Evolutionary conservation across 2,888 invertebrate species (phyloP).

Genomic region (Diplazon laetatorius): DNA sequence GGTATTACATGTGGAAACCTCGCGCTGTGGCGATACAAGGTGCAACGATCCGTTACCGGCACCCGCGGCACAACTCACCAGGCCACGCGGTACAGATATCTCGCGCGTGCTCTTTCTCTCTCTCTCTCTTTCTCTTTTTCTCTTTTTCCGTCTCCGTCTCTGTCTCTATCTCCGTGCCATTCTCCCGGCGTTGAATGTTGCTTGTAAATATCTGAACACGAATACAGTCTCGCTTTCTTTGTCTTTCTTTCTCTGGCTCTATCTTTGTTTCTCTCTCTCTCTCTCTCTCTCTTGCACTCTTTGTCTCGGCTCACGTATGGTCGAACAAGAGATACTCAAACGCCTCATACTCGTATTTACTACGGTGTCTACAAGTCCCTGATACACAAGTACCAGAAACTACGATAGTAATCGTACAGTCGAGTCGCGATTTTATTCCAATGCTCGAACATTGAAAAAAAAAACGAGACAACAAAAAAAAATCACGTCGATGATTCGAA

Average conservation of each 20-base stretch:
- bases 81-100: conserved; percentile 51
- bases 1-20: conserved; percentile 53
- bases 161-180: conserved; percentile 1
- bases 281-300: conserved; percentile 24
- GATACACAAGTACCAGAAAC: conserved; percentile 26
- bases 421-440: too few relatives aligned
- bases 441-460: too few relatives aligned
- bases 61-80: conserved; percentile 51
- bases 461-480: too few relatives aligned
- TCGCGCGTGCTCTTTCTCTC: background rate
- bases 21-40: conserved; percentile 50
- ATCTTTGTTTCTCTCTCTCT: conserved; percentile 25
- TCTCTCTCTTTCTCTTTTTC: too few relatives aligned
- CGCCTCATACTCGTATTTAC: conserved; percentile 42
- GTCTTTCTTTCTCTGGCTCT: background rate
- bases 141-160: background rate
- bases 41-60: conserved; percentile 59
- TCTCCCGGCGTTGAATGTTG: conserved; percentile 8
- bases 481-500: too few relatives aligned
- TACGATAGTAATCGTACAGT: conserved; percentile 28
- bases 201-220: conserved; percentile 51
- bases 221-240: conserved; percentile 51
- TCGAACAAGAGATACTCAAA: conserved; percentile 50
- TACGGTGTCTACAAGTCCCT: conserved; percentile 45
- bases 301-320: background rate